phyloP scores from a whole-genome alignment of 2,113 vertebrate genomes.

The Lethenteron reissneri region DNA sequence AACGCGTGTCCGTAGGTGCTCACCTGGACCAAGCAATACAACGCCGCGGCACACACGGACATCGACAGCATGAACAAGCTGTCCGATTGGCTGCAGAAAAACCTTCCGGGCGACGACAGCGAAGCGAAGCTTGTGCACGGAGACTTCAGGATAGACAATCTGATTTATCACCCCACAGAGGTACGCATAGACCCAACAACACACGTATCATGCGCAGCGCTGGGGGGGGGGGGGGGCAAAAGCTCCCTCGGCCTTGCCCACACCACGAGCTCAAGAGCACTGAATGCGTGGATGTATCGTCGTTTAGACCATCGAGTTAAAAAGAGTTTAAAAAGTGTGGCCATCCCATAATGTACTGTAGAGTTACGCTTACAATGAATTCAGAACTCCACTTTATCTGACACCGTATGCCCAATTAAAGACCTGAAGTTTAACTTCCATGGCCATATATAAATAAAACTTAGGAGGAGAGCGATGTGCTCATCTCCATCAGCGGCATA shows the following conservation, averaged over 20 bases:
- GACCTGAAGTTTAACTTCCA: too few relatives aligned
- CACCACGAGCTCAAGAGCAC: too few relatives aligned
- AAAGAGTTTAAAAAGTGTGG: too few relatives aligned
- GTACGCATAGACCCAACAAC: conserved; percentile 18
- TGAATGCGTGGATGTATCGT: too few relatives aligned
- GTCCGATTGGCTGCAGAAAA: conserved; percentile 46
- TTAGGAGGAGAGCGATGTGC: too few relatives aligned
- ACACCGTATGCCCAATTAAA: too few relatives aligned
- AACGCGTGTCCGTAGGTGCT: conserved; percentile 27
- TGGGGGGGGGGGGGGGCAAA: background rate
- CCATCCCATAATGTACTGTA: too few relatives aligned
- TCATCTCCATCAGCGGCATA: too few relatives aligned
- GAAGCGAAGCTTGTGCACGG: conserved; percentile 55
- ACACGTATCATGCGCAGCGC: background rate
- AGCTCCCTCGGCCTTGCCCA: background rate
- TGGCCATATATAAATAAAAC: too few relatives aligned
- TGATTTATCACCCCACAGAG: conserved; percentile 70
- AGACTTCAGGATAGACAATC: conserved; percentile 57
- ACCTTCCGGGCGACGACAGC: conserved; percentile 39
- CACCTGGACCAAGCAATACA: conserved; percentile 72
- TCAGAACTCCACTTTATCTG: too few relatives aligned
- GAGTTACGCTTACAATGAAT: too few relatives aligned
- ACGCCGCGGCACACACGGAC: conserved; percentile 34
- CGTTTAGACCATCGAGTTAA: too few relatives aligned
- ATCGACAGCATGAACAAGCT: conserved; percentile 50